Base-by-base conservation (phyloP, 2,113 vertebrate species). In the Vidua macroura region DNA sequence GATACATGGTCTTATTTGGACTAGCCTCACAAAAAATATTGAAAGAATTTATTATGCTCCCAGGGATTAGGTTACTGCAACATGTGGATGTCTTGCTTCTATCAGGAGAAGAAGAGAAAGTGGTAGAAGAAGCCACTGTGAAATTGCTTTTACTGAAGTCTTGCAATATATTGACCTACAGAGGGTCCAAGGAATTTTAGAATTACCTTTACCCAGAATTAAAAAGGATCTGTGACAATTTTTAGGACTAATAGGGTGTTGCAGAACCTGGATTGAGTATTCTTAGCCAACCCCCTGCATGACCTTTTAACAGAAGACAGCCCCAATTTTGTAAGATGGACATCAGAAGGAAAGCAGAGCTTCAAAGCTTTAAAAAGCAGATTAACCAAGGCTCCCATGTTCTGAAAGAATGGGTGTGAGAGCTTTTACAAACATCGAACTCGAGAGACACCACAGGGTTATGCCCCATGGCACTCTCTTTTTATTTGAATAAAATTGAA, bases 391-490 rank as follows among this genome's bases (percentile, higher is more conserved):
- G 12, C 13, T 66, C 24, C 31, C 9, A 8, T 7, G 2, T 46
- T 39, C 48, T 22, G 58, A 11, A 83, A 63, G 33, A 63, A 63
- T 7, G 13, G 4, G 3, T 27, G 6, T 63, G 33, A 13, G 22
- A 9, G 22, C 25, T 9, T 46, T 73, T 27, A 22, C 27, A 33
- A 73, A 73, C 14, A 39, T 11, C 58, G 39, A 39, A 33, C 24
- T 74, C 2, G 1, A 44, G 18, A 58, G 13, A 16, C 1, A 2
- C 24, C 41, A 15, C 10, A n/a, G 13, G 13, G 10, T 1, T n/a
- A 15, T 28, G 24, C 4, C 14, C 24, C 24, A n/a, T 3, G 11
- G 31, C 13, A 44, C 18, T 73, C 16, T 55, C 17, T 20, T 20
- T 44, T 39, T 39, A 46, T 35, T 28, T 58, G 8, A 35, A 35